Base-by-base conservation (phyloP, 1,140 invertebrate species). In the Drosophila rhopaloa region DNA sequence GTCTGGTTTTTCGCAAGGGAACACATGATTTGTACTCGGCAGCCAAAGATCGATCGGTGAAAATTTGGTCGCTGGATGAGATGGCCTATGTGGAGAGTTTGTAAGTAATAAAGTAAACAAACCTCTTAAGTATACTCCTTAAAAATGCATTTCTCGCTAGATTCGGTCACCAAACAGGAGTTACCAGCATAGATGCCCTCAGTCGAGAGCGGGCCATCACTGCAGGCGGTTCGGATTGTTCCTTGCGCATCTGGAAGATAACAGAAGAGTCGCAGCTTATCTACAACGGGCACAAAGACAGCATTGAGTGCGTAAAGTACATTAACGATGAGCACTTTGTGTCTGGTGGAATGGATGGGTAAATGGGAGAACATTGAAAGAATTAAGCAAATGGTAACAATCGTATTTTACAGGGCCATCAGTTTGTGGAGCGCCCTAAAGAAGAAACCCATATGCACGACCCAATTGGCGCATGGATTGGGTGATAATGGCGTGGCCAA, bases 51-150 rank as follows among this genome's bases (percentile, higher is more conserved):
- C 94, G 96, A 77, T 96, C 96, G 35, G 96, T 99, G 0, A 97
- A 96, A 93, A 95, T 98, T 32, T 99, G 98, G 98, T 98, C 97
- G 78, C 93, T 99, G 19, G 97, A 98, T 94, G 98, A 99, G 90
- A 97, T 98, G 96, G 95, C 96, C 9, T 99, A 98, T 93, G 96
- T 99, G 8, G 98, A 99, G 94, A 98, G 97, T 60, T 93, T 99
- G 93, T 97, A 93, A 93, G 95, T 76, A 4, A 1, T 8, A 4
- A 8, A 35, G 2, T 13, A 7, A 2, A 1, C 0, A 5, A 7
- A 35, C 0, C 0, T 10, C 10, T 2, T 13, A 13, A 4, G 1
- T n/a, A 38, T 27, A 19, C 6, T 24, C 10, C 0, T 9, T 5
- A 46, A 29, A 48, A 5, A 0, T 41, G 16, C 11, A 2, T 60